Evolutionary conservation across 2,888 invertebrate species (phyloP), one percentile per base, ranked within the genome.

Genomic region (Troides helena): DNA sequence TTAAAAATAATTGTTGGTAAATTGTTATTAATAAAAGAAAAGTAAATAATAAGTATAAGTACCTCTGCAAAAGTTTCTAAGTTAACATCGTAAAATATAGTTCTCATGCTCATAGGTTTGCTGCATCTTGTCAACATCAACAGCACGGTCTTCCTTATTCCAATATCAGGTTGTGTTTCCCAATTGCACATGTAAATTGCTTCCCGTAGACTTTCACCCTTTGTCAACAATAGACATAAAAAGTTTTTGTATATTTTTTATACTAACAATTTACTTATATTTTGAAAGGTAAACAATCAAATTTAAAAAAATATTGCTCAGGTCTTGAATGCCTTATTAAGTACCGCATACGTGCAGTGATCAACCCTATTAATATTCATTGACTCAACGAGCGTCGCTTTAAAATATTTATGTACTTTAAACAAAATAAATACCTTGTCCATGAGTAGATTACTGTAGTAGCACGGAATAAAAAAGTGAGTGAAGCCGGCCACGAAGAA

Each of bases 31-130:
- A 12, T 46, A 12, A 12, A 46, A 46, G 14, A 46, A 46, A 46
- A 2, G 2, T 39, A 39, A 39, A 39, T 0, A 39, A 10, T 8
- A 39, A 10, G 10, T 1, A 39, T 46, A 25, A 56, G 76, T 78
- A 89, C 90, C 81, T 82, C 78, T 21, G 88, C 81, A 74, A 87
- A 90, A 2, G 87, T 85, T 67, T 85, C 81, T 57, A 90, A 80
- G 67, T 83, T 85, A 68, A 91, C 80, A 57, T 81, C 78, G 68
- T 80, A 82, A 74, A 91, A 91, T 57, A 88, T 74, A 14, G 88
- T 87, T 53, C 76, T 81, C 61, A 91, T 78, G 57, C 81, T 81
- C 30, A 90, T 77, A 2, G 87, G 85, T 12, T 76, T 75, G 2
- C 76, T 74, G 12, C 88, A 81, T 70, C 89, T 83, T 64, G 81